A percentile compares a stretch with the other conserved stretches of the same genome.
Evolutionary conservation across 2,888 invertebrate genomes (phyloP).

Genomic region (Cheilosia grossa): DNA sequence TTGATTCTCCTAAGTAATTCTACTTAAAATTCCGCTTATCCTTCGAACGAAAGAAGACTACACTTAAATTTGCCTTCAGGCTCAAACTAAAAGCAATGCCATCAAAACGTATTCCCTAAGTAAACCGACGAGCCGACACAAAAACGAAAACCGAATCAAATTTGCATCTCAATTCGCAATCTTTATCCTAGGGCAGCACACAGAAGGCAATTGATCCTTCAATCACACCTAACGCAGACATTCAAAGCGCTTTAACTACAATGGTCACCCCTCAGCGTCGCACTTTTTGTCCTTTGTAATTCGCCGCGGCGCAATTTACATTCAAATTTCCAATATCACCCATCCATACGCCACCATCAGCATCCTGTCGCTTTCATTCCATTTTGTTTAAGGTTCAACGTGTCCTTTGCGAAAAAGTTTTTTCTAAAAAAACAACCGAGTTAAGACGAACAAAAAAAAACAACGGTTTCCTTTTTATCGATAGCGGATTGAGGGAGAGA

Average conservation of each 20-base stretch:
- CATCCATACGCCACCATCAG: constrained; percentile 30
- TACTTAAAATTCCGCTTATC: background rate
- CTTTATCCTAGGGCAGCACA: constrained; percentile 33
- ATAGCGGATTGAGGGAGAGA: constrained; percentile 12
- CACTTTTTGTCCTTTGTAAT: constrained; percentile 29
- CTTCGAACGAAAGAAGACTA: background rate
- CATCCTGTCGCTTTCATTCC: constrained; percentile 41
- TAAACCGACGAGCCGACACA: background rate
- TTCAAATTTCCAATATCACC: constrained; percentile 63
- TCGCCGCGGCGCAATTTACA: constrained; percentile 54
- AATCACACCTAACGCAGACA: constrained; percentile 51
- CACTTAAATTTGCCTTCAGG: background rate
- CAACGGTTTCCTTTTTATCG: constrained; percentile 15
- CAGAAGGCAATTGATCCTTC: constrained; percentile 56
- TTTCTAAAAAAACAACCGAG: background rate
- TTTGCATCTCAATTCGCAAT: constrained; percentile 59
- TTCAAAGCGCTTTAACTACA: constrained; percentile 12
- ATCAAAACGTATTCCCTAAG: constrained; percentile 8
- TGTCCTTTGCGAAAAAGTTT: background rate
- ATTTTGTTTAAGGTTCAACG: constrained; percentile 20
- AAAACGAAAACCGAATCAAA: constrained; percentile 23
- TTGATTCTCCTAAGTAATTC: background rate
- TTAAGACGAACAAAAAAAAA: background rate
- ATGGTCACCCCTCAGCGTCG: constrained; percentile 37
- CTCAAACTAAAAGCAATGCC: constrained; percentile 4